A percentile compares a stretch with the other conserved stretches of the same genome.
These are phyloP conservation scores for Seira sanloemensis DNA, from an alignment of 2,888 invertebrate species.

Conservation along the genomic window DNA sequence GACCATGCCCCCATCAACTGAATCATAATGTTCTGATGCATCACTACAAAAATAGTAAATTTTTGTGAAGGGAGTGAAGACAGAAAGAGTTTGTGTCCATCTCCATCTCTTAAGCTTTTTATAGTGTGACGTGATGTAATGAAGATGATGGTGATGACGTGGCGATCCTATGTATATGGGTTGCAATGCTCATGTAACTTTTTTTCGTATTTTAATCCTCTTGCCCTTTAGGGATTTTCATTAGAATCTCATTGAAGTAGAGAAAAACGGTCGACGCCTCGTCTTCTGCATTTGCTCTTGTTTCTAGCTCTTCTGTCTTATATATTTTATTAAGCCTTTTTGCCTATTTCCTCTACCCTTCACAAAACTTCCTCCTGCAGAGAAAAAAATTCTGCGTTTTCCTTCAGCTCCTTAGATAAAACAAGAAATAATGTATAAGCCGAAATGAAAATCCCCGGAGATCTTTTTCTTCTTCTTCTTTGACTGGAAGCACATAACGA, in stretches of 20 bases:
- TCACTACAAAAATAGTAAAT: too few relatives aligned
- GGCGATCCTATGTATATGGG: not conserved
- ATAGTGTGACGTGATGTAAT: conserved; percentile 26
- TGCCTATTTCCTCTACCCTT: not conserved
- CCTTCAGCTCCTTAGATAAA: not conserved
- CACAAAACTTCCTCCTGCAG: not conserved
- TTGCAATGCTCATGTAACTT: not conserved
- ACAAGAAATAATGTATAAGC: not conserved
- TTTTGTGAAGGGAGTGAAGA: not conserved
- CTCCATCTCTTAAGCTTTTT: not conserved
- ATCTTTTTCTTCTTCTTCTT: conserved; percentile 4
- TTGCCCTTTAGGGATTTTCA: conserved; percentile 55
- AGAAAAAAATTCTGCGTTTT: not conserved
- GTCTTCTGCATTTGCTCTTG: not conserved
- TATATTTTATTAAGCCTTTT: not conserved
- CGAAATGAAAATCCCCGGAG: conserved; percentile 46
- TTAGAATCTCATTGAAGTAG: conserved; percentile 51
- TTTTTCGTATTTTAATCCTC: conserved; percentile 51
- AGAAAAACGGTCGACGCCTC: conserved; percentile 38
- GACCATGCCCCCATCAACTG: too few relatives aligned
- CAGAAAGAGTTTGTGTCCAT: conserved; percentile 22
- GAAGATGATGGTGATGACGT: conserved; percentile 13
- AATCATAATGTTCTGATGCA: not conserved
- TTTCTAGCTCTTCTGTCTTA: conserved; percentile 1
- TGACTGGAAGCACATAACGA: not conserved